Percentiles rank a stretch among this genome's conserved stretches.
Evolutionary conservation across 53 echinoderm and acorn worm species (phyloP).

Genomic region (Holothuria leucospilota): DNA sequence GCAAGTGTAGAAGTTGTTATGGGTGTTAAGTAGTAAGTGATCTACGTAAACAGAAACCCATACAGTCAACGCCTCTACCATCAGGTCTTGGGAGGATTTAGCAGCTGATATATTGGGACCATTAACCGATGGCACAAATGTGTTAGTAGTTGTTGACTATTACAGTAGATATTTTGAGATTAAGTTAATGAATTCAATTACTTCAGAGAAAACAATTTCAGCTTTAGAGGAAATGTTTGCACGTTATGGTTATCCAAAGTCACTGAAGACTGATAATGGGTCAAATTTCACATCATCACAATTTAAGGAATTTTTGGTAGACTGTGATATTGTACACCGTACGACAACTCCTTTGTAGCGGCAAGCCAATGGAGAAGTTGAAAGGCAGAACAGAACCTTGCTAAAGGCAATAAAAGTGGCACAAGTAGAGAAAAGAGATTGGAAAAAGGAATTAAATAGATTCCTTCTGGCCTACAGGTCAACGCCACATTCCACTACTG

Average conservation of each 20-base stretch:
- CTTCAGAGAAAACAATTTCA: constrained; percentile 28
- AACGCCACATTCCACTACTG: constrained; percentile 63
- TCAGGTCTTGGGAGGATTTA: constrained; percentile 42
- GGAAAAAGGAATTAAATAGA: constrained; percentile 29
- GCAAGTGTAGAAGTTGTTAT: constrained; percentile 2
- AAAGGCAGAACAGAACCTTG: constrained; percentile 61
- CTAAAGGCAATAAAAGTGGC: constrained; percentile 48
- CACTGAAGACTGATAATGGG: constrained; percentile 62
- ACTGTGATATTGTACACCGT: constrained; percentile 49
- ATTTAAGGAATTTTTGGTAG: constrained; percentile 51
- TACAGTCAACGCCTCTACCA: constrained; percentile 32
- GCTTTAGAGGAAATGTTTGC: constrained; percentile 60
- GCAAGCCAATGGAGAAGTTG: constrained; percentile 69
- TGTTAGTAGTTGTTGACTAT: constrained; percentile 58
- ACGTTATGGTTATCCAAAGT: constrained; percentile 48
- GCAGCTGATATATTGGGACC: constrained; percentile 57
- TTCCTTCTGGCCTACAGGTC: constrained; percentile 53
- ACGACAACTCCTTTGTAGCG: constrained; percentile 59
- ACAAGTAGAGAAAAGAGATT: background rate
- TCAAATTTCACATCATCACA: constrained; percentile 48
- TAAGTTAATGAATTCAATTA: constrained; percentile 50
- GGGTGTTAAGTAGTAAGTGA: constrained; percentile 43
- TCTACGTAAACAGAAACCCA: constrained; percentile 17
- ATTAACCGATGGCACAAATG: constrained; percentile 44
- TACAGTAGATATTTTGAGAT: constrained; percentile 58